phyloP scores from a whole-genome alignment of 2,113 vertebrate genomes.

The Illadopsis cleaveri region DNA sequence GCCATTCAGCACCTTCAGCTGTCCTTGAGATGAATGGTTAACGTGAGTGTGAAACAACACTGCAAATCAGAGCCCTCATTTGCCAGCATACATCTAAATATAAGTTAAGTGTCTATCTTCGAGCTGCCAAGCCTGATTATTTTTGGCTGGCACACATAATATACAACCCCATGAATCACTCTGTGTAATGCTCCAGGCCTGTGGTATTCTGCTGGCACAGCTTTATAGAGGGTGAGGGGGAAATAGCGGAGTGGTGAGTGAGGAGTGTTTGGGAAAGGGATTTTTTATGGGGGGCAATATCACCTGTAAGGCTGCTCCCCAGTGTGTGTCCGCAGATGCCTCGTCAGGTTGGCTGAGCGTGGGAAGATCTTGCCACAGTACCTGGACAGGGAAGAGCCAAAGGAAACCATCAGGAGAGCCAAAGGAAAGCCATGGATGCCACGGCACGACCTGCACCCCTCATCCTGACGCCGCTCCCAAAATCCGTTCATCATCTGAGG shows the following conservation, averaged over 20 bases:
- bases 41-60: slow-evolving; percentile 44
- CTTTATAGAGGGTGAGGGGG: not conserved
- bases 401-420: not conserved
- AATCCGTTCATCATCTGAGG: not conserved
- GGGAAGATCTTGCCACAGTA: slow-evolving; percentile 99
- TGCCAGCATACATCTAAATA: slow-evolving; percentile 61
- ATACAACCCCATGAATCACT: slow-evolving; percentile 32
- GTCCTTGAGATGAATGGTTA: slow-evolving; percentile 57
- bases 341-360: slow-evolving; percentile 95
- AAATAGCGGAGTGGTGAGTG: not conserved
- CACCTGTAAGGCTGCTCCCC: slow-evolving; percentile 99
- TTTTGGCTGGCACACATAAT: slow-evolving; percentile 53
- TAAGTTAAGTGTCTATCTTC: slow-evolving; percentile 57
- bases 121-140: slow-evolving; percentile 54
- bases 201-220: not conserved
- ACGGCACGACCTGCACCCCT: accelerated
- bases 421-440: not conserved
- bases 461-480: accelerated
- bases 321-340: slow-evolving; percentile 97
- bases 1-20: slow-evolving; percentile 60
- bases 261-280: not conserved
- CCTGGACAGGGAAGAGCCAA: slow-evolving; percentile 63
- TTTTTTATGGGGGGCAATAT: not conserved
- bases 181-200: not conserved
- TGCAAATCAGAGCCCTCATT: slow-evolving; percentile 24